Conservation (phyloP, 1,140 invertebrate genomes). For the Brachionus rotundiformis region DNA sequence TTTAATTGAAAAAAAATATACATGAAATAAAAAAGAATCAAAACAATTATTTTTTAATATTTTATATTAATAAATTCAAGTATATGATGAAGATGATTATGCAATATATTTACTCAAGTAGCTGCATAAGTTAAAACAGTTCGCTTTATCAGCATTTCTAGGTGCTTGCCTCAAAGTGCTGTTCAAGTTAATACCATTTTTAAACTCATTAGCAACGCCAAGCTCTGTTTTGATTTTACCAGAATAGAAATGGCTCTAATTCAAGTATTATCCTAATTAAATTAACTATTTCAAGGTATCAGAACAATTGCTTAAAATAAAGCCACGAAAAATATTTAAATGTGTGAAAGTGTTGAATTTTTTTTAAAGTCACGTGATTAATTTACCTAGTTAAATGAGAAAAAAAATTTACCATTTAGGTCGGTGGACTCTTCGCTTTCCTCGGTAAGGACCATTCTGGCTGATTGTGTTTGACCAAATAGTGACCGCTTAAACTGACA, state of each 20-base stretch:
- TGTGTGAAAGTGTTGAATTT: background rate
- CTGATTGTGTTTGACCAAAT: background rate
- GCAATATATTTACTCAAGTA: background rate
- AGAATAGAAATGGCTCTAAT: too few relatives aligned
- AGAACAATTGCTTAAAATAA: too few relatives aligned
- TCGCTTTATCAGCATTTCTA: background rate
- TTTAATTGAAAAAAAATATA: too few relatives aligned
- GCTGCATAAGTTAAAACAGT: background rate
- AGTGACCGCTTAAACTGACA: background rate
- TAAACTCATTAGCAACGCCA: background rate
- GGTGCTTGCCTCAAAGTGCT: background rate
- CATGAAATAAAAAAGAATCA: too few relatives aligned
- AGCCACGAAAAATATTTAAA: background rate
- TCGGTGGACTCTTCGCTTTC: background rate
- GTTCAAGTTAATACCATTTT: too few relatives aligned
- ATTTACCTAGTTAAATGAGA: background rate
- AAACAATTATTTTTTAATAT: too few relatives aligned
- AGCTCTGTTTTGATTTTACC: too few relatives aligned
- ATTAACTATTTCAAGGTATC: background rate
- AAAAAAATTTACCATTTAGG: background rate
- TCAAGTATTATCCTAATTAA: background rate
- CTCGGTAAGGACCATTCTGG: background rate
- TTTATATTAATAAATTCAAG: too few relatives aligned
- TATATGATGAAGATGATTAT: background rate
- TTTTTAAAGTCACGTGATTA: background rate